phyloP scores from a whole-genome alignment of 2,797 vertebrate genomes.

The Mycteria americana region DNA sequence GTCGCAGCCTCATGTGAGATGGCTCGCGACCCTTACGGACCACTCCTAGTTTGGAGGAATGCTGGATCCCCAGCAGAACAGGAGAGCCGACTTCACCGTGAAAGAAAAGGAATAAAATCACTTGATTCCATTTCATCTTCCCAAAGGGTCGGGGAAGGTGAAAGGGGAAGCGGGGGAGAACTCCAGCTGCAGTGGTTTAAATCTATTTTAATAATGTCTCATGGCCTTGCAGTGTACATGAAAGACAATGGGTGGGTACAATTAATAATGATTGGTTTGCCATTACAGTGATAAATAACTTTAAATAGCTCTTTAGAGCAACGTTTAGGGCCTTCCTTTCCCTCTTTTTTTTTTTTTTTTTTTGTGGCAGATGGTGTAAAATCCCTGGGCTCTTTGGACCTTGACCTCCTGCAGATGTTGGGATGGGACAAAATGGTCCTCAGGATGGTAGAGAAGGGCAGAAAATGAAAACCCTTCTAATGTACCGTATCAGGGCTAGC shows the following conservation, averaged over 20 bases:
- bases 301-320: conserved; percentile 57
- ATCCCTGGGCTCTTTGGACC: conserved; percentile 75
- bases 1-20: conserved; percentile 9
- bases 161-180: conserved; percentile 46
- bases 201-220: conserved; percentile 71
- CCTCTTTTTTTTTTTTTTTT: conserved; percentile 19
- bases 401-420: conserved; percentile 91
- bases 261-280: conserved; percentile 66
- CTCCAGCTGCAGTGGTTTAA: conserved; percentile 54
- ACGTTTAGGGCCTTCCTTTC: conserved; percentile 23
- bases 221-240: background rate
- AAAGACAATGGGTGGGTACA: conserved; percentile 53
- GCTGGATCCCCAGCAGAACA: conserved; percentile 65
- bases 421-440: conserved; percentile 64
- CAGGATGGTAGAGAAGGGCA: conserved; percentile 61
- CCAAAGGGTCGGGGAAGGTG: conserved; percentile 50
- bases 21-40: conserved; percentile 39
- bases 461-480: conserved; percentile 83
- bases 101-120: conserved; percentile 51
- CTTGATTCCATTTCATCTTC: conserved; percentile 58
- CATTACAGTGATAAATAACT: conserved; percentile 71
- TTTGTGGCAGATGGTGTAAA: conserved; percentile 88
- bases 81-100: background rate
- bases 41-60: conserved; percentile 57
- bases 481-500: conserved; percentile 82